These are phyloP conservation scores for Platysternon megacephalum DNA, from an alignment of 2,113 vertebrate species.

Conservation along the genomic window DNA sequence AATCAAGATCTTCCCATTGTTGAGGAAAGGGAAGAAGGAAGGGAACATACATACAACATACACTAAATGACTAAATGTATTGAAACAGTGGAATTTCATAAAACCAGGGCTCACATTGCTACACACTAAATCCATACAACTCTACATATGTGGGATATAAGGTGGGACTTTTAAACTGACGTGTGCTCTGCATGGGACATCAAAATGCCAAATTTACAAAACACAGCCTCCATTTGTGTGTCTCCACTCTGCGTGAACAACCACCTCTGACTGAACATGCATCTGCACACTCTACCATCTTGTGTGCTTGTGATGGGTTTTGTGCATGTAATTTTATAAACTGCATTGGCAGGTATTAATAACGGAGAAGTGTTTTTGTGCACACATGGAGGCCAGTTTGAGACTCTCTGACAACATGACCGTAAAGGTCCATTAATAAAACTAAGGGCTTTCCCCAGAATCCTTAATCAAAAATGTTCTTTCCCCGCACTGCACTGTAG, in stretches of 20 bases:
- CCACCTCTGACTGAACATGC: background rate
- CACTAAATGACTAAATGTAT: background rate
- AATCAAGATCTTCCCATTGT: background rate
- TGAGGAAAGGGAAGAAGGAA: background rate
- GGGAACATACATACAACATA: background rate
- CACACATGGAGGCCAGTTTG: background rate
- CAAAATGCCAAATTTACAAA: background rate
- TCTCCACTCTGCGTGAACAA: background rate
- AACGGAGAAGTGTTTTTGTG: background rate
- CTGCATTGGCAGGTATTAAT: rapidly evolving
- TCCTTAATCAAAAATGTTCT: background rate
- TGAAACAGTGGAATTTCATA: background rate
- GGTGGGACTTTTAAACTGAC: background rate
- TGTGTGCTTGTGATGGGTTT: background rate
- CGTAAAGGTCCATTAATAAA: background rate
- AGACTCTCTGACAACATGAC: background rate
- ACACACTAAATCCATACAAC: background rate
- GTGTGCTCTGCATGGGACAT: background rate
- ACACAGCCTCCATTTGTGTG: background rate
- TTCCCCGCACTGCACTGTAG: background rate
- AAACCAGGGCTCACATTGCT: background rate
- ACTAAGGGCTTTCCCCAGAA: background rate
- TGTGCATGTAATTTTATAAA: background rate
- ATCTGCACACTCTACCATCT: background rate
- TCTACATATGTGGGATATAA: background rate